Conservation (phyloP, 2,888 invertebrate species). For the Papilio elwesi region DNA sequence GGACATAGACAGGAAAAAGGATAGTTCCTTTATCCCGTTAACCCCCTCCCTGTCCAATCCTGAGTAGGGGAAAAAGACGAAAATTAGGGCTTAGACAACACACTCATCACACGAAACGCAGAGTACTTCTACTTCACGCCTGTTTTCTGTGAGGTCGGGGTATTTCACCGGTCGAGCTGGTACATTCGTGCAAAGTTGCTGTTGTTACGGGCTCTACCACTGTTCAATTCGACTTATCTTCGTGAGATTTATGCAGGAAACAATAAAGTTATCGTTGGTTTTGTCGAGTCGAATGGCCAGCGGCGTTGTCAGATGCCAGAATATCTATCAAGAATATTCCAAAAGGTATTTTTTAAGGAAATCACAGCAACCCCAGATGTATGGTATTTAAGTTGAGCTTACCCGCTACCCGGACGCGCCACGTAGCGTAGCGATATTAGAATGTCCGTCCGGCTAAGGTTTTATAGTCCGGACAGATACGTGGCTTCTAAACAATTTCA, state of each 20-base stretch:
- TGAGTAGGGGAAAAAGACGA: no score
- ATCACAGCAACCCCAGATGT: slow-evolving; percentile 48
- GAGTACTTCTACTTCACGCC: no score
- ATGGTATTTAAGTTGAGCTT: slow-evolving; percentile 62
- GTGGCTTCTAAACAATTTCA: slow-evolving; percentile 39
- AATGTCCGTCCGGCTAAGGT: slow-evolving; percentile 55
- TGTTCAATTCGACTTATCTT: no score
- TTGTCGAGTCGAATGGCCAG: not conserved
- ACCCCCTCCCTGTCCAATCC: no score
- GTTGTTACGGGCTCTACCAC: no score
- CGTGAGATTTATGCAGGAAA: slow-evolving; percentile 1
- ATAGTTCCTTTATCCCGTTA: no score
- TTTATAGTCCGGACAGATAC: slow-evolving; percentile 47
- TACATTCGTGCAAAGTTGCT: no score
- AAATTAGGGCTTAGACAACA: no score
- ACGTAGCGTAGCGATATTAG: slow-evolving; percentile 54
- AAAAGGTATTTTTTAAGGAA: slow-evolving; percentile 33
- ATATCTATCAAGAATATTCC: slow-evolving; percentile 23
- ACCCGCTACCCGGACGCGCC: slow-evolving; percentile 41
- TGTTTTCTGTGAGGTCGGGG: no score
- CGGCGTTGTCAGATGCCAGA: not conserved
- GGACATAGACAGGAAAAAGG: no score
- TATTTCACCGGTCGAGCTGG: no score
- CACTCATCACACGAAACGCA: no score
- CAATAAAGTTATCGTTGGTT: slow-evolving; percentile 7